phyloP scores from a whole-genome alignment of 2,113 vertebrate genomes.

The Muscicapa adusta region DNA sequence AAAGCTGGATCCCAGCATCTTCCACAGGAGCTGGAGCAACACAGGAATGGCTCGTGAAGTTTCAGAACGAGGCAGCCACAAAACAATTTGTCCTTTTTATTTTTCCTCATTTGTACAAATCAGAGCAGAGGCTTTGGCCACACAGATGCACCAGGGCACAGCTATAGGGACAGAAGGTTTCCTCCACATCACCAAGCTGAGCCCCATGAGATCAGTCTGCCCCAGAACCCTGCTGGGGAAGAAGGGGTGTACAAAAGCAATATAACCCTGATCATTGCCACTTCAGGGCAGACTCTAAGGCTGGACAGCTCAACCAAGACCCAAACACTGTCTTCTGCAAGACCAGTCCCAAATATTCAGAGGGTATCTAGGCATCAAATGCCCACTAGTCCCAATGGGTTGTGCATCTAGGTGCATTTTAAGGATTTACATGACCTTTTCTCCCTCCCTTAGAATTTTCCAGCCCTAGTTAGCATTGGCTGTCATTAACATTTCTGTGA shows the following conservation, averaged over 20 bases:
- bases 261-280: neutral
- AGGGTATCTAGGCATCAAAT: neutral
- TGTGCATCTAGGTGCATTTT: neutral
- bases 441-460: neutral
- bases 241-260: neutral
- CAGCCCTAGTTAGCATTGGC: neutral
- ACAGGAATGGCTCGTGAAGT: neutral
- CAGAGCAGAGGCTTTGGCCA: neutral
- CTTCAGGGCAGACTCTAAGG: neutral
- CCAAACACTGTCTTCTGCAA: neutral
- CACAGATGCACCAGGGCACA: neutral
- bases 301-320: neutral
- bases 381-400: neutral
- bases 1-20: neutral
- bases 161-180: neutral
- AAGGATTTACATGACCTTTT: conserved; percentile 7
- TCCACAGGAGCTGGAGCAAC: neutral
- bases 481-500: conserved; percentile 29
- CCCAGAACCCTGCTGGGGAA: neutral
- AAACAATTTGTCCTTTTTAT: neutral
- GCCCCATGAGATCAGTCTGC: neutral
- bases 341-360: neutral
- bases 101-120: neutral
- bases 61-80: neutral
- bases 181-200: neutral